phyloP scores from a whole-genome alignment of 2,888 invertebrate genomes.

The Xiphydria camelus region DNA sequence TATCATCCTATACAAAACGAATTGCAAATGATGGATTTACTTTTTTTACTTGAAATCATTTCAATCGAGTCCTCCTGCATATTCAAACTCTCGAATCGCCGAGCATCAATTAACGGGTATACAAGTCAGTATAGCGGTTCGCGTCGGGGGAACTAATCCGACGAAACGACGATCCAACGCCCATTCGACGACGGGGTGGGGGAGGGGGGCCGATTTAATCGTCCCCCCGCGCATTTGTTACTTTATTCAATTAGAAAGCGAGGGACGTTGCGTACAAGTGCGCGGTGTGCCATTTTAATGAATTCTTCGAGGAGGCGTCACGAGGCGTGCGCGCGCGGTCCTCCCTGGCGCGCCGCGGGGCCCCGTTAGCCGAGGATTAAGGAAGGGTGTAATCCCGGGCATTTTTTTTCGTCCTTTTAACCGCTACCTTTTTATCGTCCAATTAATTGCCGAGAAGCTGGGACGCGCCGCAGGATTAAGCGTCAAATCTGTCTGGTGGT shows the following conservation, averaged over 20 bases:
- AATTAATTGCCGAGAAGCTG: constrained; percentile 54
- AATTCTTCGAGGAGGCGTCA: constrained; percentile 44
- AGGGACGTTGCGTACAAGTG: constrained; percentile 44
- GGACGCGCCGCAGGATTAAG: too few relatives aligned
- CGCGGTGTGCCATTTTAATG: constrained; percentile 50
- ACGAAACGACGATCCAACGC: constrained; percentile 15
- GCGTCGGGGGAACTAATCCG: constrained; percentile 6
- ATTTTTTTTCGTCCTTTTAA: constrained; percentile 37
- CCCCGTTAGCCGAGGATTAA: constrained; percentile 38
- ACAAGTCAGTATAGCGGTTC: constrained; percentile 11
- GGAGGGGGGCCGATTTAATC: constrained; percentile 24
- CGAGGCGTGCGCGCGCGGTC: constrained; percentile 54
- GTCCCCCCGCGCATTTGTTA: constrained; percentile 38
- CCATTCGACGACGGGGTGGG: constrained; percentile 8
- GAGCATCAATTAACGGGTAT: constrained; percentile 14
- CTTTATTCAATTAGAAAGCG: constrained; percentile 45
- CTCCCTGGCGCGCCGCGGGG: constrained; percentile 16
- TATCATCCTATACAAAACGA: too few relatives aligned
- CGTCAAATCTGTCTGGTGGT: too few relatives aligned
- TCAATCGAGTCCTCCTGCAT: too few relatives aligned
- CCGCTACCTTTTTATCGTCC: constrained; percentile 44
- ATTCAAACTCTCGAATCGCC: too few relatives aligned
- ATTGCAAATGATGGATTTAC: too few relatives aligned
- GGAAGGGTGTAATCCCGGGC: constrained; percentile 51
- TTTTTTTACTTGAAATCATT: too few relatives aligned